phyloP scores from a whole-genome alignment of 2,888 invertebrate species.

The Ectobius pallidus region DNA sequence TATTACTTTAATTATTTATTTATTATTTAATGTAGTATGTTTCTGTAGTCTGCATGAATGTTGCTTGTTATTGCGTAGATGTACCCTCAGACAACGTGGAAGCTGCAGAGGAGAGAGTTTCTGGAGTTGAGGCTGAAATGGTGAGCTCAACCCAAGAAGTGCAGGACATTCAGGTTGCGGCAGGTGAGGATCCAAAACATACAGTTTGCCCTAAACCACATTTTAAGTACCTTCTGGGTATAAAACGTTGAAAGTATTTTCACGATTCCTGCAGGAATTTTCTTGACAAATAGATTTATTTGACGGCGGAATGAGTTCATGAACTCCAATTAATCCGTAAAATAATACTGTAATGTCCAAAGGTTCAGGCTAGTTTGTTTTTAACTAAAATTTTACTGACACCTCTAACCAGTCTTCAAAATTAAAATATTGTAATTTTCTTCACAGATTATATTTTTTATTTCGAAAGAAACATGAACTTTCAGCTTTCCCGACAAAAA shows the following conservation, averaged over 20 bases:
- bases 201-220: neutral
- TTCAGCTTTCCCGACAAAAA: no score
- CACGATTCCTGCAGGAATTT: neutral
- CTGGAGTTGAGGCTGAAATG: neutral
- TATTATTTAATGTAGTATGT: neutral
- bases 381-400: no score
- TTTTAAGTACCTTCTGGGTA: neutral
- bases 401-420: no score
- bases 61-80: conserved; percentile 44
- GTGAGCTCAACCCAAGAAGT: neutral
- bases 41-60: neutral
- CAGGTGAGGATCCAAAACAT: neutral
- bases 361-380: no score
- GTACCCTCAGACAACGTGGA: conserved; percentile 12
- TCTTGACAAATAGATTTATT: neutral
- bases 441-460: no score
- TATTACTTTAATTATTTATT: neutral
- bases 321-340: no score
- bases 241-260: neutral
- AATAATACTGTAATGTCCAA: no score
- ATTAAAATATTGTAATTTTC: no score
- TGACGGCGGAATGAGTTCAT: no score
- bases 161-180: neutral
- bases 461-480: no score
- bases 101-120: neutral